Conservation (phyloP, 2,888 invertebrate species). For the Acronicta psi region DNA sequence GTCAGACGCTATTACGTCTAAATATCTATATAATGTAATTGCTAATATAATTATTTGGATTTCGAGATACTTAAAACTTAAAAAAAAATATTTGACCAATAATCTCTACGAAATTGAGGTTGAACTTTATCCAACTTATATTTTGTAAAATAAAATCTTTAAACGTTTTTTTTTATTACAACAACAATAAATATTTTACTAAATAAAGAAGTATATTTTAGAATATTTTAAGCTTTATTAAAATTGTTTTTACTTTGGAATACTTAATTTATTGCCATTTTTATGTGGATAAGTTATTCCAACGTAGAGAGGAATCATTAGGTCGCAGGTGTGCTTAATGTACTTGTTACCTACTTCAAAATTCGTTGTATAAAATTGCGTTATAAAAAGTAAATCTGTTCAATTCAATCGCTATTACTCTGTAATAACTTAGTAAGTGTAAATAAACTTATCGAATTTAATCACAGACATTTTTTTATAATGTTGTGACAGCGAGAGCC, state of each 20-base stretch:
- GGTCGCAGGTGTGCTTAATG: slow-evolving; percentile 65
- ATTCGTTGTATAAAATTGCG: slow-evolving; percentile 47
- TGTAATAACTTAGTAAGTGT: background rate
- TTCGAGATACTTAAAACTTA: too few species aligned
- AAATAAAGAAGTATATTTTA: too few species aligned
- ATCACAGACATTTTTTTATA: too few species aligned
- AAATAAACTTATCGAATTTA: background rate
- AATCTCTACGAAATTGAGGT: too few species aligned
- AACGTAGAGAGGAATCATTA: slow-evolving; percentile 54
- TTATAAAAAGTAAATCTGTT: slow-evolving; percentile 13
- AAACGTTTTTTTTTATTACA: too few species aligned
- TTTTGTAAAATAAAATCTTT: too few species aligned
- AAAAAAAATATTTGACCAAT: too few species aligned
- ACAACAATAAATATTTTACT: too few species aligned
- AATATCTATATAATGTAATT: too few species aligned
- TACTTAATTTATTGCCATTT: slow-evolving; percentile 41
- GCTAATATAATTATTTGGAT: too few species aligned
- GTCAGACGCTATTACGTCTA: background rate
- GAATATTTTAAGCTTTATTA: background rate
- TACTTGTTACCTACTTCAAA: slow-evolving; percentile 48
- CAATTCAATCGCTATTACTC: slow-evolving; percentile 5
- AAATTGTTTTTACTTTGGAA: slow-evolving; percentile 8
- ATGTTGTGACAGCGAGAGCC: too few species aligned
- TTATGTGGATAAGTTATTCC: slow-evolving; percentile 57
- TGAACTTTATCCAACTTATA: too few species aligned